Percentiles rank a stretch among this genome's conserved stretches.
Evolutionary conservation across 2,797 vertebrate species (phyloP).

Genomic region (Steatocranus sp.): DNA sequence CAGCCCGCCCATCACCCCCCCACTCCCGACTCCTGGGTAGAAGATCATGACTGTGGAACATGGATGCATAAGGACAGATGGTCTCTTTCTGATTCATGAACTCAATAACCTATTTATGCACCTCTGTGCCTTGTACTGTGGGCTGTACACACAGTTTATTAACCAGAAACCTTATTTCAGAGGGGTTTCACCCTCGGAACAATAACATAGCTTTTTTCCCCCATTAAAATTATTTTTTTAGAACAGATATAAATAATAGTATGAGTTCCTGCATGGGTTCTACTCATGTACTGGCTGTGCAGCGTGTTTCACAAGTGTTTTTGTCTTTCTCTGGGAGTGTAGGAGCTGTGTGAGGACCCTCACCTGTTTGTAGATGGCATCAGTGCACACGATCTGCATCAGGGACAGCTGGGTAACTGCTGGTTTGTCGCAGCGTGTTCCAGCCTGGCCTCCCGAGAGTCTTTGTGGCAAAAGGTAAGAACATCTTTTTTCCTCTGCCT

Average conservation of each 20-base stretch:
- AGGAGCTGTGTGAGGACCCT: constrained; percentile 88
- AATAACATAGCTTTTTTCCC: fast-evolving
- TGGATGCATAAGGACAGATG: constrained; percentile 39
- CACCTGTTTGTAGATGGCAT: constrained; percentile 94
- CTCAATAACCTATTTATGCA: neutral
- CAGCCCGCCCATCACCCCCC: neutral
- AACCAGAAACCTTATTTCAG: neutral
- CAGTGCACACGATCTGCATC: constrained; percentile 94
- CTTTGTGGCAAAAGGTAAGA: constrained; percentile 93
- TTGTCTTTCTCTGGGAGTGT: neutral
- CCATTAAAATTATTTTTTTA: neutral
- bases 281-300: neutral
- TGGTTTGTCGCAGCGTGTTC: constrained; percentile 98
- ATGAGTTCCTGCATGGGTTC: neutral
- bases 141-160: neutral
- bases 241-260: no score
- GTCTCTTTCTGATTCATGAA: constrained; percentile 26
- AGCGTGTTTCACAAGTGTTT: neutral
- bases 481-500: neutral
- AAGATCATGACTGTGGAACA: constrained; percentile 10
- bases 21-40: neutral
- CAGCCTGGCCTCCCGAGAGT: constrained; percentile 89
- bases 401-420: constrained; percentile 96
- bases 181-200: neutral
- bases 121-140: neutral